phyloP scores from a whole-genome alignment of 2,888 invertebrate species.

The Cotesia congregata region DNA sequence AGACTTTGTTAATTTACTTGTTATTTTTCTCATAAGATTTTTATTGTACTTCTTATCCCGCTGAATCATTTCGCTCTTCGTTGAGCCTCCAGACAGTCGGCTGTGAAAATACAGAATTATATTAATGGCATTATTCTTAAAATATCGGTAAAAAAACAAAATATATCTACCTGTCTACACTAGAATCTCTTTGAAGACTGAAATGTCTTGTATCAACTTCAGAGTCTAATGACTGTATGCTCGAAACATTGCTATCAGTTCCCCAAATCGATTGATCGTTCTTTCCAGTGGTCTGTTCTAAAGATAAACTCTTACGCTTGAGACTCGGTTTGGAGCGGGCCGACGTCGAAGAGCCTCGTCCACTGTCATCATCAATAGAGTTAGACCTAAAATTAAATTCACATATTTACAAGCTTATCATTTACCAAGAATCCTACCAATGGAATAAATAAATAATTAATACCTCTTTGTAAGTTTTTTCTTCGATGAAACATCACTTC shows the following conservation, averaged over 20 bases:
- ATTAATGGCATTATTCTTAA: constrained; percentile 13
- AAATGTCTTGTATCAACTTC: constrained; percentile 75
- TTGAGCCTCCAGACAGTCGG: constrained; percentile 86
- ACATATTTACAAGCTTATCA: constrained; percentile 27
- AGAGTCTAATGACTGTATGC: constrained; percentile 82
- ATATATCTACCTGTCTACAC: constrained; percentile 78
- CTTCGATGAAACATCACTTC: constrained; percentile 54
- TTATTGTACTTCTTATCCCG: constrained; percentile 85
- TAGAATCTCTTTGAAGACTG: constrained; percentile 79
- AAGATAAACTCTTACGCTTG: constrained; percentile 79
- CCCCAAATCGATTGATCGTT: constrained; percentile 78
- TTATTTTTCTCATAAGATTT: constrained; percentile 85
- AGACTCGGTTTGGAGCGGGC: constrained; percentile 73
- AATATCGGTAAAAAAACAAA: constrained; percentile 21
- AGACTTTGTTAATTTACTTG: constrained; percentile 86
- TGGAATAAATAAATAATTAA: constrained; percentile 10
- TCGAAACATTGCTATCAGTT: constrained; percentile 86
- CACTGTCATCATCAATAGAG: constrained; percentile 75
- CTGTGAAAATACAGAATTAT: constrained; percentile 66
- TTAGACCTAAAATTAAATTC: constrained; percentile 72
- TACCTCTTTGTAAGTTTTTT: constrained; percentile 66
- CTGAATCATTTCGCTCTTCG: constrained; percentile 84
- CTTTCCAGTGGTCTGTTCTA: constrained; percentile 77
- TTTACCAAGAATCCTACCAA: constrained; percentile 6
- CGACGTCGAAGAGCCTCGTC: constrained; percentile 62